These are phyloP conservation scores for Meles meles DNA, from an alignment of 2,113 vertebrate genomes.

Conservation along the genomic window DNA sequence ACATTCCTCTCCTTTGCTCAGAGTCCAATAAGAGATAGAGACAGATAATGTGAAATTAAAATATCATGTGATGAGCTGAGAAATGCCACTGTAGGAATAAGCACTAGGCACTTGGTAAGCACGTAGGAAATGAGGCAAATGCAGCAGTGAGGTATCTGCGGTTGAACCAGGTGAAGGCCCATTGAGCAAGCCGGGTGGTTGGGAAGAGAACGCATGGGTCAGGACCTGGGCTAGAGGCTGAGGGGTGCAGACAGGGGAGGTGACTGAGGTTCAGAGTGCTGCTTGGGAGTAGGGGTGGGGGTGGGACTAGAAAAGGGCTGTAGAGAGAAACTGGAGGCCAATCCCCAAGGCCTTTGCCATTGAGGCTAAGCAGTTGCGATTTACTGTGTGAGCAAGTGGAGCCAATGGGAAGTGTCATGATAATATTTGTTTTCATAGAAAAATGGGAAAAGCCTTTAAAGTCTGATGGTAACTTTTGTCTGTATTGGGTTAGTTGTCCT, in stretches of 20 bases:
- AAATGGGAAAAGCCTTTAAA: background rate
- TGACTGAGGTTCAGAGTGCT: background rate
- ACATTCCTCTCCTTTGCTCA: background rate
- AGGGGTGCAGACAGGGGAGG: background rate
- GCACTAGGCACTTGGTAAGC: background rate
- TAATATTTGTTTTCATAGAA: background rate
- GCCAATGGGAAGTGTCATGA: background rate
- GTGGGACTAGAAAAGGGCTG: background rate
- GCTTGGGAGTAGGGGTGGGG: background rate
- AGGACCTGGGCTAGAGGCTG: background rate
- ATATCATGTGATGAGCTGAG: background rate
- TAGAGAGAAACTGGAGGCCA: background rate
- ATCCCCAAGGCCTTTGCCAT: background rate
- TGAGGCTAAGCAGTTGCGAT: background rate
- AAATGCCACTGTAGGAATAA: background rate
- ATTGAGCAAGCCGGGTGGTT: background rate
- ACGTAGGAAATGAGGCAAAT: background rate
- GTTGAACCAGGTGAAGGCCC: background rate
- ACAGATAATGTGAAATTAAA: background rate
- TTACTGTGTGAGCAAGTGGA: background rate
- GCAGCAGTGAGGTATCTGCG: background rate
- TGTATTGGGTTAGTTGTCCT: background rate
- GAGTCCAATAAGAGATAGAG: background rate
- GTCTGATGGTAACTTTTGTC: background rate
- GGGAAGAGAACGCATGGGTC: background rate